A percentile compares a stretch with the other conserved stretches of the same genome.
Evolutionary conservation across 2,113 vertebrate species (phyloP).

Genomic region (Scomber japonicus): DNA sequence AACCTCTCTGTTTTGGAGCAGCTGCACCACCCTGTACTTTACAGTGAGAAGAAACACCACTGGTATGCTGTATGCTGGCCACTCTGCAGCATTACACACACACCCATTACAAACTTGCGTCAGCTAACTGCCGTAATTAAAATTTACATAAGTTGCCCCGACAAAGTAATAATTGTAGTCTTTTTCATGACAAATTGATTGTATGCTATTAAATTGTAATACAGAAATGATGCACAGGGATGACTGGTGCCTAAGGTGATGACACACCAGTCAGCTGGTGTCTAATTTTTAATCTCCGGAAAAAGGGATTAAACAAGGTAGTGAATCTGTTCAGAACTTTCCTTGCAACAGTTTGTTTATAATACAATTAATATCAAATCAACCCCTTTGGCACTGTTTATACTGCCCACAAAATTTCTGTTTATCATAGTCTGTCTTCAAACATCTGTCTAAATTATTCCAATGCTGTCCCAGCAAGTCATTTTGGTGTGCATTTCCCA

Average conservation of each 20-base stretch:
- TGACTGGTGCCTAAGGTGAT: background rate
- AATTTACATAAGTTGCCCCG: conserved; percentile 28
- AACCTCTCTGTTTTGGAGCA: conserved; percentile 63
- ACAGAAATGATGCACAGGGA: conserved; percentile 25
- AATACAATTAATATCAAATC: conserved; percentile 1
- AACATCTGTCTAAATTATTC: conserved; percentile 22
- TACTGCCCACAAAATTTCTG: conserved; percentile 15
- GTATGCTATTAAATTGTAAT: conserved; percentile 50
- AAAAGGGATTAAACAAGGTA: background rate
- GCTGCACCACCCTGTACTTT: conserved; percentile 76
- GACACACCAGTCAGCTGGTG: background rate
- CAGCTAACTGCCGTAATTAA: conserved; percentile 5
- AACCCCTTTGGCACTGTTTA: background rate
- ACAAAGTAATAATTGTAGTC: conserved; percentile 27
- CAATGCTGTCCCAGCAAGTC: conserved; percentile 1
- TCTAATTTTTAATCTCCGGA: background rate
- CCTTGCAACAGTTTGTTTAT: conserved; percentile 10
- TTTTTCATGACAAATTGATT: conserved; percentile 54
- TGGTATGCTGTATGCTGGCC: conserved; percentile 74
- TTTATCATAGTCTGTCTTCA: conserved; percentile 43
- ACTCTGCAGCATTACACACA: conserved; percentile 35
- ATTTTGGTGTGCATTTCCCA: conserved; percentile 4
- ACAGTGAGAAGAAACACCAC: conserved; percentile 75
- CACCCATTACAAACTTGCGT: conserved; percentile 34
- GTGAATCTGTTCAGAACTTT: background rate